Percentiles rank a stretch among this genome's conserved stretches.
Conservation (phyloP, 2,113 vertebrate species). For the Crotalus helleri region DNA sequence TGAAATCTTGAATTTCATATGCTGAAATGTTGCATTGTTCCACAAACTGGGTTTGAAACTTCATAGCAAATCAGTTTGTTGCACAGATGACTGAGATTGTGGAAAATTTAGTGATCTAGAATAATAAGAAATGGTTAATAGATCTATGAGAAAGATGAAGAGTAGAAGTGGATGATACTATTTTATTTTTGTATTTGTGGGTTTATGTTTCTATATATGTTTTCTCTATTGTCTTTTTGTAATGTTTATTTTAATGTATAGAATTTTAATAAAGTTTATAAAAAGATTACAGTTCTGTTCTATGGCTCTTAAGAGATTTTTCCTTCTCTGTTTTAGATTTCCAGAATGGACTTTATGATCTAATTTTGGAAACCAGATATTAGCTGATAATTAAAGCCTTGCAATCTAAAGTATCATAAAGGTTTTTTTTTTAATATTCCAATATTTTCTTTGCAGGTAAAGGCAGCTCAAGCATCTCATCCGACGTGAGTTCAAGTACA, state of each 20-base stretch:
- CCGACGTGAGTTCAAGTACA: constrained; percentile 98
- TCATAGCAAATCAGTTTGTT: neutral
- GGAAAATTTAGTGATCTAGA: neutral
- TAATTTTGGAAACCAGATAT: neutral
- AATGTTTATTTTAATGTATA: neutral
- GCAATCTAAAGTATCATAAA: neutral
- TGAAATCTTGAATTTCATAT: neutral
- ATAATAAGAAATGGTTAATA: neutral
- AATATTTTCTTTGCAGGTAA: constrained; percentile 80
- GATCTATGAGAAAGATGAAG: neutral
- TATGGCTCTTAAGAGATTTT: neutral
- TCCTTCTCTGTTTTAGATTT: neutral
- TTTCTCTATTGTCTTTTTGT: neutral
- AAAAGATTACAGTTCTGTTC: neutral
- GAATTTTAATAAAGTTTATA: neutral
- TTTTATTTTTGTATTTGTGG: neutral
- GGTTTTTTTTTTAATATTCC: neutral
- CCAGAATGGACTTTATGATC: no score
- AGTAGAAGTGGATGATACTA: neutral
- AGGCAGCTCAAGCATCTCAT: constrained; percentile 99
- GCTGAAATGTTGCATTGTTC: neutral
- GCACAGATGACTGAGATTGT: neutral
- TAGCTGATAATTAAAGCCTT: neutral
- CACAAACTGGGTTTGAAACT: neutral
- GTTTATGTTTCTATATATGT: neutral